A percentile compares a stretch with the other conserved stretches of the same genome.
phyloP scores from a whole-genome alignment of 2,113 vertebrate genomes.

The Gobiocypris rarus region DNA sequence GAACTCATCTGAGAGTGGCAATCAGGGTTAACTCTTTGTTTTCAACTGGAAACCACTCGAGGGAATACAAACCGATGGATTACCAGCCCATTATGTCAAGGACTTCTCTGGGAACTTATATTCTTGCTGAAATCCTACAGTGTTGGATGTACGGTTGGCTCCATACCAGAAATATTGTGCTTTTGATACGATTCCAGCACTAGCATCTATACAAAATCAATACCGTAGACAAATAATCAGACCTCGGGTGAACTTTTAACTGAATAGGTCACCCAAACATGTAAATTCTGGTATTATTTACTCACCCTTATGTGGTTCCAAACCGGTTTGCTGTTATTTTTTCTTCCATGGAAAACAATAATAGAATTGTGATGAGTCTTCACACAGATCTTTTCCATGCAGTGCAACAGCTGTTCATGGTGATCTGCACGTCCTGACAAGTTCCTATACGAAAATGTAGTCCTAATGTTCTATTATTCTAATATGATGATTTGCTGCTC shows the following conservation, averaged over 20 bases:
- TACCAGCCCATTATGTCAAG: constrained; percentile 10
- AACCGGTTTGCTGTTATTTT: not conserved
- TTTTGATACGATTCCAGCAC: not conserved
- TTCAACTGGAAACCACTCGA: not conserved
- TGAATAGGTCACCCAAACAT: not conserved
- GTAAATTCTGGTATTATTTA: not conserved
- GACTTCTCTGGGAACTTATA: not conserved
- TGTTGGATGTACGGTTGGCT: not conserved
- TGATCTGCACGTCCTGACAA: too few relatives aligned
- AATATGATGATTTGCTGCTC: too few relatives aligned
- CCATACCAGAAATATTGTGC: not conserved
- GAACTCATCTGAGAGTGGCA: constrained; percentile 27
- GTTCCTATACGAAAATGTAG: too few relatives aligned
- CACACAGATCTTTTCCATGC: not conserved
- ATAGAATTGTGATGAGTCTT: not conserved
- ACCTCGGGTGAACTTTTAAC: constrained; percentile 20
- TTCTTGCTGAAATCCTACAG: not conserved
- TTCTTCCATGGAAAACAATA: not conserved
- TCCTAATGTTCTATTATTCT: too few relatives aligned
- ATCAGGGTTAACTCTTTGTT: constrained; percentile 44
- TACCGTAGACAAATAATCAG: constrained; percentile 2
- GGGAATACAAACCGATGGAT: constrained; percentile 20
- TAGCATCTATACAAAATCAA: not conserved
- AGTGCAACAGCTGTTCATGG: not conserved
- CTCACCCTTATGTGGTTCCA: not conserved